Base-by-base conservation (phyloP, 2,113 vertebrate species). In the Capricornis sumatraensis region DNA sequence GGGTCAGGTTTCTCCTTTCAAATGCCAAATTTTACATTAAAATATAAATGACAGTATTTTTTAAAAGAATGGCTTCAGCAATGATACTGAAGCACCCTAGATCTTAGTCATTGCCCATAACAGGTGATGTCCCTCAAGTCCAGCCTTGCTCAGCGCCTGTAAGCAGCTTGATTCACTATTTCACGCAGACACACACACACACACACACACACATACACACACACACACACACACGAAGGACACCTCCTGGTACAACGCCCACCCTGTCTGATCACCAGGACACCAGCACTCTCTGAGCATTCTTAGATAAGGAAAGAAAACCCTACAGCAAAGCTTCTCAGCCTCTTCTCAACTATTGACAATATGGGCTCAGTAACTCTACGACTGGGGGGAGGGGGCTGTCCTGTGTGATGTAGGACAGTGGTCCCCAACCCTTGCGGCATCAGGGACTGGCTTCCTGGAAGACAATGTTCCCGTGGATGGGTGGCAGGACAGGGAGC, bases 311-410 rank as follows among this genome's bases (percentile, higher is more conserved):
- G 53, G 71, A 74, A 78, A 36, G 40, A 83, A 30, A 11, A 23
- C 47, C 10, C 52, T 52, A 4, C 7, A 52, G 74, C 43, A 47
- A 40, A 23, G 1, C 64, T 71, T 76, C 55, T 47, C 64, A 62
- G 1, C 1, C 17, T 58, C 45, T 76, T 76, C 90, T 76, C 11
- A 40, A 16, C 43, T 9, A 2, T 5, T 40, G 25, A 60, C 90
- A 45, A 6, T 11, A n/a, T 10, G 76, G n/a, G 15, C 21, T 87
- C 15, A 33, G 17, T 67, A 53, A 78, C 52, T 62, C 57, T 11
- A 8, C 1, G n/a, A 43, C 1, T 10, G 23, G 40, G 52, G 7
- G 15, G 11, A 4, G 2, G 11, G 2, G 8, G 0, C n/a, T 60
- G 5, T 23, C 52, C 25, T 11, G 45, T 50, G 28, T 79, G 45